These are phyloP conservation scores for Natrix natrix DNA, from an alignment of 2,797 vertebrate species.

Conservation along the genomic window DNA sequence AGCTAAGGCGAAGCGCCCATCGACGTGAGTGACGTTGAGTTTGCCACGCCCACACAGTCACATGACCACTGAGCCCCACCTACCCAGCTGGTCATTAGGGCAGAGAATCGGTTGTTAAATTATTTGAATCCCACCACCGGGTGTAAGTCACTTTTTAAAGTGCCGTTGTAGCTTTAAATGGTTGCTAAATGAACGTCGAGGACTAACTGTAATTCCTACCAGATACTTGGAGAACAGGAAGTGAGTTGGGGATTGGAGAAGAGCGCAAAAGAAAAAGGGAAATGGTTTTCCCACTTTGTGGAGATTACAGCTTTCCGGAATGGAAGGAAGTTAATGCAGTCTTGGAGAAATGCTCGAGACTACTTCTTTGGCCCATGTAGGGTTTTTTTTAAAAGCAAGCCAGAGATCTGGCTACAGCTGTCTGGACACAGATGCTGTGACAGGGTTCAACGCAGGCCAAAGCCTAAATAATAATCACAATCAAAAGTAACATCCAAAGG, in stretches of 20 bases:
- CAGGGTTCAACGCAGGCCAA: background rate
- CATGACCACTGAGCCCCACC: no score
- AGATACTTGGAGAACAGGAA: background rate
- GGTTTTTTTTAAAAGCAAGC: background rate
- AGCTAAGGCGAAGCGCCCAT: no score
- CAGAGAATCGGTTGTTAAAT: no score
- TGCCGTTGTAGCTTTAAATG: background rate
- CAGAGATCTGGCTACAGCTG: slow-evolving; percentile 29
- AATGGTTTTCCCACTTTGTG: background rate
- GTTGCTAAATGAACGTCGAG: background rate
- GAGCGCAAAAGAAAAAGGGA: background rate
- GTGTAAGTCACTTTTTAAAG: background rate
- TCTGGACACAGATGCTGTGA: slow-evolving; percentile 44
- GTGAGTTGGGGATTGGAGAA: background rate
- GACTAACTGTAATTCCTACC: background rate
- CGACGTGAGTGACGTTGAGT: no score
- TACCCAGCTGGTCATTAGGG: no score
- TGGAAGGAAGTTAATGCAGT: background rate
- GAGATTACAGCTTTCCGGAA: background rate
- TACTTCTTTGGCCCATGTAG: background rate
- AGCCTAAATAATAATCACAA: background rate
- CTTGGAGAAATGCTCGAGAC: background rate
- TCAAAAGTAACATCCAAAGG: background rate
- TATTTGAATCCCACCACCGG: no score
- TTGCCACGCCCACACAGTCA: no score